Base-by-base conservation (phyloP, 2,113 vertebrate genomes). In the Falco punctatus region DNA sequence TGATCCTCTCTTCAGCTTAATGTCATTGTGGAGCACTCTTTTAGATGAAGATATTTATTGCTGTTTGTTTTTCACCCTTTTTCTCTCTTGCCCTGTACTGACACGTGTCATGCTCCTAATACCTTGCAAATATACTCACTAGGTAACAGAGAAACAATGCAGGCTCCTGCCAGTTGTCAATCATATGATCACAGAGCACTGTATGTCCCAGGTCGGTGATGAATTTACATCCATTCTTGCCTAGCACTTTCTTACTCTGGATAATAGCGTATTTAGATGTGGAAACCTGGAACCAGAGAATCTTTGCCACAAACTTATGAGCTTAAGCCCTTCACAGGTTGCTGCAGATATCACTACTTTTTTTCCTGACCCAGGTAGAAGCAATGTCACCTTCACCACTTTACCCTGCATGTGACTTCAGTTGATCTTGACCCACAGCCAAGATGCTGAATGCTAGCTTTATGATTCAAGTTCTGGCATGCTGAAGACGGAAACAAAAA, bases 121-220 rank as follows among this genome's bases (percentile, higher is more conserved):
- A 87, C 88, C 72, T 96, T 64, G 69, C 91, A 96, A 96, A 97
- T 96, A 97, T 94, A 96, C 81, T 92, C 49, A 81, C 95, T 94
- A 94, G 79, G 95, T 97, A 97, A 97, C 75, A 94, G 87, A 96
- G 90, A 96, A 97, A 97, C 95, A 95, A 96, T 97, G 94, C 80
- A 79, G 77, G 22, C 88, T 78, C 79, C 42, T 95, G 95, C 97
- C 95, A 96, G 81, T 79, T 88, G 86, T 90, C 91, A 94, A 81
- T 86, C 96, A 77, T 59, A 49, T 94, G 95, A 96, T 86, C 79
- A 93, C 81, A 94, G 88, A 48, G 27, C 61, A 74, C 57, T 86
- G 24, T 46, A 40, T 90, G 79, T 95, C 69, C 79, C 61, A 75
- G 51, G 72, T 86, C 92, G 81, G 73, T 11, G 40, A 42, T 62